These are phyloP conservation scores for Microchrysa polita DNA, from an alignment of 2,888 invertebrate genomes.

Conservation along the genomic window DNA sequence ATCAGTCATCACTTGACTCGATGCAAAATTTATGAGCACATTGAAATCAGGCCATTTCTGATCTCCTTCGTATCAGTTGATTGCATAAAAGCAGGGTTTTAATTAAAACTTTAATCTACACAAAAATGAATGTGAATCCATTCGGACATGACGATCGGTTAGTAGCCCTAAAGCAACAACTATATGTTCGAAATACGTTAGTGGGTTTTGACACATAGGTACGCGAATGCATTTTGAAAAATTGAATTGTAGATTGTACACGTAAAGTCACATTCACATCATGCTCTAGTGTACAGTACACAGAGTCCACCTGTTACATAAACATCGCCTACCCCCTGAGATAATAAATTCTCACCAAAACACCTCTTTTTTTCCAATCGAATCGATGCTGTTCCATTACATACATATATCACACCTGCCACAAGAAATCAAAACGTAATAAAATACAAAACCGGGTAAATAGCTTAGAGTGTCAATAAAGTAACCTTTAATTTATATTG, in stretches of 20 bases:
- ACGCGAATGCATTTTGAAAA: constrained; percentile 2
- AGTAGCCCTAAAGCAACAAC: constrained; percentile 11
- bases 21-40: too few relatives aligned
- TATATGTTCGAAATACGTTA: neutral
- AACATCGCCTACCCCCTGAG: constrained; percentile 3
- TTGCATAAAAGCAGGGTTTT: neutral
- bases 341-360: constrained; percentile 31
- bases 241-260: constrained; percentile 43
- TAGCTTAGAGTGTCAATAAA: constrained; percentile 38
- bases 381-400: neutral
- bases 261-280: too few relatives aligned
- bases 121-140: constrained; percentile 1
- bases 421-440: constrained; percentile 15
- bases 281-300: neutral
- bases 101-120: neutral
- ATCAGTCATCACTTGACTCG: too few relatives aligned
- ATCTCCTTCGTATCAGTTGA: neutral
- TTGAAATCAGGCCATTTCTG: neutral
- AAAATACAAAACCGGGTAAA: constrained; percentile 26
- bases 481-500: constrained; percentile 42
- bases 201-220: constrained; percentile 8
- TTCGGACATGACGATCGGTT: neutral
- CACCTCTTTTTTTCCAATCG: constrained; percentile 17
- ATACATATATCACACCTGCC: constrained; percentile 27
- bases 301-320: constrained; percentile 42